Evolutionary conservation across 2,113 vertebrate genomes (phyloP), one percentile per base, ranked within the genome.

Genomic region (Pionites leucogaster): DNA sequence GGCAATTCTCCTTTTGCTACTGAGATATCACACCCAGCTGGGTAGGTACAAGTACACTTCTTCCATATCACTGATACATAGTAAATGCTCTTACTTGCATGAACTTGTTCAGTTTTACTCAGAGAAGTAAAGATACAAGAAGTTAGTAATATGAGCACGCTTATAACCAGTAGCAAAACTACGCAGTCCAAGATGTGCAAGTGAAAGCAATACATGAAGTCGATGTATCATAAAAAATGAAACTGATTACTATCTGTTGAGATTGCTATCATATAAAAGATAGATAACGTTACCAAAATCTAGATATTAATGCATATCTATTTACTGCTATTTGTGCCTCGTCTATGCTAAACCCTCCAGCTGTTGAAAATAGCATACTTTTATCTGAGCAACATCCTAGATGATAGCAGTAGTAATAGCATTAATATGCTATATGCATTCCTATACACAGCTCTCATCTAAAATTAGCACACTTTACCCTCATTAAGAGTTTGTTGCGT

Each of bases 1-100:
- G 90, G 90, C 69, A 82, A 80, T 96, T 94, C 60, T 86, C 60
- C 49, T 71, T 89, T 74, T 92, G 47, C 81, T 80, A 3, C 70
- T 33, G 68, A 83, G 67, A 72, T 47, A 50, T 19, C 42, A 78
- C 72, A 92, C 27, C 82, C 60, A 69, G 63, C 52, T 55, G n/a
- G 42, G 29, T 7, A 76, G 31, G 49, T 37, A 24, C 41, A 68
- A 2, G 10, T 27, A 25, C 11, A 64, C 14, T 23, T 49, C 52
- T 69, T 67, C 75, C 59, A 4, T 35, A 44, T 19, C 69, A 49
- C 6, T 47, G 22, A 55, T 33, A 68, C 1, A 23, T 27, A 76
- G 18, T 67, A 78, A 42, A 46, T 22, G 41, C 12, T 64, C 47
- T 59, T 44, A 13, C 46, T 79, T 82, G 42, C 44, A 41, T 35